These are phyloP conservation scores for Falcaria lacertinaria DNA, from an alignment of 2,888 invertebrate species.

Conservation along the genomic window DNA sequence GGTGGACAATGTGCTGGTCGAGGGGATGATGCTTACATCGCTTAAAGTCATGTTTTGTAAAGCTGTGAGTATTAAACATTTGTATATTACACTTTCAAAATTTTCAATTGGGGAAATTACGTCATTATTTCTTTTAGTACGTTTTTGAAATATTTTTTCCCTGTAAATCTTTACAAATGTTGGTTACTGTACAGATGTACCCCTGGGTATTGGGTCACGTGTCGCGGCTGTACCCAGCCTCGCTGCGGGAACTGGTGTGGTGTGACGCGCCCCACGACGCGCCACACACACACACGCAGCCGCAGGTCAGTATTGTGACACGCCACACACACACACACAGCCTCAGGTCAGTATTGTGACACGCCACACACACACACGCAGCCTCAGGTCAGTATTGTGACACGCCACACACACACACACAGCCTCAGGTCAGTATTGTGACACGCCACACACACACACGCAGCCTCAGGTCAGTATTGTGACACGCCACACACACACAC, in stretches of 20 bases:
- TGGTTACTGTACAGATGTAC: slow-evolving; percentile 36
- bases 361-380: too few species aligned
- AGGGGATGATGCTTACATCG: slow-evolving; percentile 47
- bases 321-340: too few species aligned
- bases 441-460: too few species aligned
- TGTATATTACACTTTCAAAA: neutral
- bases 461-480: too few species aligned
- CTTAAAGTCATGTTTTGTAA: slow-evolving; percentile 68
- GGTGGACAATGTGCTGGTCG: slow-evolving; percentile 50
- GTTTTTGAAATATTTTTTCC: too few species aligned
- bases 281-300: slow-evolving; percentile 9
- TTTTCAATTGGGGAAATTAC: too few species aligned
- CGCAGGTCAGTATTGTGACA: slow-evolving; percentile 3
- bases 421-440: too few species aligned
- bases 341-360: too few species aligned
- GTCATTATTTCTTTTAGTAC: too few species aligned
- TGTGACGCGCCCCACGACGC: slow-evolving; percentile 41
- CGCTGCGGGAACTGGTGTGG: slow-evolving; percentile 55
- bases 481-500: too few species aligned
- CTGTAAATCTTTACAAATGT: neutral
- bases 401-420: too few species aligned
- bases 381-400: too few species aligned
- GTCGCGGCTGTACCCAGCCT: slow-evolving; percentile 31
- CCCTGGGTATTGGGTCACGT: slow-evolving; percentile 42
- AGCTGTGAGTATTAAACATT: slow-evolving; percentile 45